Percentiles rank a stretch among this genome's conserved stretches.
These are phyloP conservation scores for Borostomias antarcticus DNA, from an alignment of 2,797 vertebrate genomes.

Conservation along the genomic window DNA sequence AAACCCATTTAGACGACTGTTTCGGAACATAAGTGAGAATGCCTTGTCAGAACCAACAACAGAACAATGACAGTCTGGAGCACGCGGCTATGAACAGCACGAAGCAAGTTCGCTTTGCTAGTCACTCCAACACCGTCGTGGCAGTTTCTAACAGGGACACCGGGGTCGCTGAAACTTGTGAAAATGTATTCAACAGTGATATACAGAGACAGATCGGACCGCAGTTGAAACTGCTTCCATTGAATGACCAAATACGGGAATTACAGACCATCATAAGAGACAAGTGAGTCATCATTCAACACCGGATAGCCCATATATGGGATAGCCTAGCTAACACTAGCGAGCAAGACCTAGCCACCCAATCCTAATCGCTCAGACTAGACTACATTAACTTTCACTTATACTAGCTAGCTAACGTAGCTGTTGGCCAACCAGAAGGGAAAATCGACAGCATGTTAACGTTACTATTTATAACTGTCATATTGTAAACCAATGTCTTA, in stretches of 20 bases:
- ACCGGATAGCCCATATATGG: too few relatives aligned
- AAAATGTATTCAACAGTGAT: conserved; percentile 23
- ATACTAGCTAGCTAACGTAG: background rate
- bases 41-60: conserved; percentile 71
- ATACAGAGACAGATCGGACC: conserved; percentile 59
- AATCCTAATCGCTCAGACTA: too few relatives aligned
- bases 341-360: too few relatives aligned
- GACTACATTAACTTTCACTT: background rate
- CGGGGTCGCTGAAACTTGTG: conserved; percentile 3
- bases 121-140: conserved; percentile 40
- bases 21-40: conserved; percentile 47
- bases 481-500: background rate
- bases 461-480: background rate
- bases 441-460: background rate
- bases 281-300: conserved; percentile 70
- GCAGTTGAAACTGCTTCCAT: conserved; percentile 81
- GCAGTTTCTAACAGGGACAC: conserved; percentile 12
- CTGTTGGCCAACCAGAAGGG: background rate
- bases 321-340: too few relatives aligned
- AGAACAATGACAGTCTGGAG: conserved; percentile 44
- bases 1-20: conserved; percentile 24
- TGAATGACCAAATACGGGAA: conserved; percentile 86
- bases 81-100: conserved; percentile 36
- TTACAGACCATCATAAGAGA: conserved; percentile 87
- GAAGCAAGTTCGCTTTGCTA: conserved; percentile 47